Evolutionary conservation across 2,797 vertebrate genomes (phyloP).

Genomic region (Halcyon leucocephala): DNA sequence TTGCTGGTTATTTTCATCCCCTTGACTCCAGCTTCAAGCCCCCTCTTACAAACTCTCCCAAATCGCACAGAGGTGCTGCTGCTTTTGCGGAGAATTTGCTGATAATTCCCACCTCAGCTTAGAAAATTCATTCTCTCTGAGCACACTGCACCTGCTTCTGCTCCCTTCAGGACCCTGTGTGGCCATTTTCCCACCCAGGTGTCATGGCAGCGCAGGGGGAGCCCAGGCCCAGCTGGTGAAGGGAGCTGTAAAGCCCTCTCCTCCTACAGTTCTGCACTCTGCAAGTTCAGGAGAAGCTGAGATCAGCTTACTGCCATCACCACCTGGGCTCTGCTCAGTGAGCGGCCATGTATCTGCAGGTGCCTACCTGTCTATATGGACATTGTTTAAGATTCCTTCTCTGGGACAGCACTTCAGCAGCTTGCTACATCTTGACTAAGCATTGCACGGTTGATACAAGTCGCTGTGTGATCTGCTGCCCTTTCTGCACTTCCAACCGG

Average conservation of each 20-base stretch:
- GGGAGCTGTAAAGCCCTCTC: not conserved
- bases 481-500: not conserved
- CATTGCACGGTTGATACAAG: fast-evolving
- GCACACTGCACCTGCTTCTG: not conserved
- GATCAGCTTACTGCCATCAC: not conserved
- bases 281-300: not conserved
- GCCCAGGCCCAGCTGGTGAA: not conserved
- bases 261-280: not conserved
- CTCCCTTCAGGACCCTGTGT: not conserved
- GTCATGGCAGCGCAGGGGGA: fast-evolving
- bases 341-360: not conserved
- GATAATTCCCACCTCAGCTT: not conserved
- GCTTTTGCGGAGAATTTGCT: fast-evolving
- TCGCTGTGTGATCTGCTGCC: not conserved
- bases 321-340: not conserved
- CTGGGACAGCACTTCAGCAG: not conserved
- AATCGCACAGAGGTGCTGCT: not conserved
- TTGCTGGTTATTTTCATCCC: not conserved
- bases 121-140: not conserved
- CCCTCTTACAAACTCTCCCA: not conserved
- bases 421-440: not conserved
- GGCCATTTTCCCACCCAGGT: fast-evolving
- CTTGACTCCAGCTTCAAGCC: not conserved
- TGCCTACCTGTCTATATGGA: not conserved
- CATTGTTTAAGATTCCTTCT: not conserved